Evolutionary conservation across 30 jellyfish, hydroid and myxozoan species (phyloP).

Genomic region (Aurelia aurita): DNA sequence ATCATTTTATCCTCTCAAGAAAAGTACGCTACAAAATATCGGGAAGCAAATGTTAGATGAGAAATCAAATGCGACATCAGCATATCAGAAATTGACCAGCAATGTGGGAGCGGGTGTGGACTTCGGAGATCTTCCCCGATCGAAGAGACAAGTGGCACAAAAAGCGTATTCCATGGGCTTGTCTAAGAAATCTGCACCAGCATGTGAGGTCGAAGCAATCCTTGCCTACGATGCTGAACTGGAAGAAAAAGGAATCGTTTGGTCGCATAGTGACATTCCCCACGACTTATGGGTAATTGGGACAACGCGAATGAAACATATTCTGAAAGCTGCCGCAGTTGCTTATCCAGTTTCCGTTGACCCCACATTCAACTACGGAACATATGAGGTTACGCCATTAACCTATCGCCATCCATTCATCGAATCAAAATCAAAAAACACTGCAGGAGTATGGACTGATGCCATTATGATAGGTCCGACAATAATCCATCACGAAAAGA

Average conservation of each 20-base stretch:
- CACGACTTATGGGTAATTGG: conserved; percentile 20
- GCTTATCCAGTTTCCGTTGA: conserved; percentile 6
- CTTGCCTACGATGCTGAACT: conserved; percentile 8
- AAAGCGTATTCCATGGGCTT: neutral
- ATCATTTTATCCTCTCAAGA: conserved; percentile 21
- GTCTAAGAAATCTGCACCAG: neutral
- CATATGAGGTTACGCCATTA: conserved; percentile 23
- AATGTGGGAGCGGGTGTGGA: neutral
- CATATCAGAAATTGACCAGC: neutral
- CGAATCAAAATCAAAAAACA: conserved; percentile 2
- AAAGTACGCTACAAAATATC: conserved; percentile 6
- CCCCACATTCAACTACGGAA: conserved; percentile 12
- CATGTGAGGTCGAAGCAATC: conserved; percentile 7
- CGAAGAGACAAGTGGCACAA: neutral
- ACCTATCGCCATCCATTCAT: conserved; percentile 16
- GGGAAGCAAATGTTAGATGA: neutral
- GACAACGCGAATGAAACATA: neutral
- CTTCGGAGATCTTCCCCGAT: conserved; percentile 22
- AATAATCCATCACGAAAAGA: conserved; percentile 5
- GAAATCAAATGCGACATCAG: neutral
- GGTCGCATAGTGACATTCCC: conserved; percentile 23
- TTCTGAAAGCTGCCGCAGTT: neutral
- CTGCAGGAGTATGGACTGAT: neutral
- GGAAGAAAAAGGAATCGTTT: conserved; percentile 9
- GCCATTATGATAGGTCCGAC: conserved; percentile 30